Conservation (phyloP, 1,140 invertebrate species). For the Tetraneura akinire region DNA sequence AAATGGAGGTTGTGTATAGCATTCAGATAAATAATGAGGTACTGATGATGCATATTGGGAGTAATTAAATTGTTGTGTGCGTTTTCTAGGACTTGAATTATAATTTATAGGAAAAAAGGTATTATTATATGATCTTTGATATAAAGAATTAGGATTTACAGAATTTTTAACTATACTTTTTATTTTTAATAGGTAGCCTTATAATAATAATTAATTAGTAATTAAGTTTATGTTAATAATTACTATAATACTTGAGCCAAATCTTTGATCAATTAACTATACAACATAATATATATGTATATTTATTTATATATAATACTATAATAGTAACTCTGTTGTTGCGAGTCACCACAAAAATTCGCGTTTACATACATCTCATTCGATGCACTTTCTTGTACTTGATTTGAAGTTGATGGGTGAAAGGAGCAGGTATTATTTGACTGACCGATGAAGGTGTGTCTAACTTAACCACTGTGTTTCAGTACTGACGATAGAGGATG, state of each 20-base stretch:
- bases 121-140: no score
- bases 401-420: conserved; percentile 13
- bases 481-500: conserved; percentile 28
- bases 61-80: no score
- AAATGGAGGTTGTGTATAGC: no score
- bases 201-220: conserved; percentile 24
- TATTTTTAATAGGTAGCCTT: conserved; percentile 6
- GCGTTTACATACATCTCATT: conserved; percentile 16
- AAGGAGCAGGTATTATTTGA: conserved; percentile 29
- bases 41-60: no score
- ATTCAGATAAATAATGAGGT: no score
- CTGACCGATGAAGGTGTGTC: conserved; percentile 16
- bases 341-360: conserved; percentile 9
- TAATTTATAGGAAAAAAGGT: no score
- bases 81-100: no score
- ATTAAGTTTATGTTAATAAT: conserved; percentile 15
- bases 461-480: background rate
- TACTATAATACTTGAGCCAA: conserved; percentile 6
- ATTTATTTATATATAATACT: no score
- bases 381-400: conserved; percentile 8
- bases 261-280: background rate
- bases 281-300: no score
- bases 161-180: conserved; percentile 25
- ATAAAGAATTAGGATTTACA: no score
- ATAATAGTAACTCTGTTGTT: conserved; percentile 8